A percentile compares a stretch with the other conserved stretches of the same genome.
Evolutionary conservation across 2,888 invertebrate species (phyloP).

Genomic region (Lucinisca nassula): DNA sequence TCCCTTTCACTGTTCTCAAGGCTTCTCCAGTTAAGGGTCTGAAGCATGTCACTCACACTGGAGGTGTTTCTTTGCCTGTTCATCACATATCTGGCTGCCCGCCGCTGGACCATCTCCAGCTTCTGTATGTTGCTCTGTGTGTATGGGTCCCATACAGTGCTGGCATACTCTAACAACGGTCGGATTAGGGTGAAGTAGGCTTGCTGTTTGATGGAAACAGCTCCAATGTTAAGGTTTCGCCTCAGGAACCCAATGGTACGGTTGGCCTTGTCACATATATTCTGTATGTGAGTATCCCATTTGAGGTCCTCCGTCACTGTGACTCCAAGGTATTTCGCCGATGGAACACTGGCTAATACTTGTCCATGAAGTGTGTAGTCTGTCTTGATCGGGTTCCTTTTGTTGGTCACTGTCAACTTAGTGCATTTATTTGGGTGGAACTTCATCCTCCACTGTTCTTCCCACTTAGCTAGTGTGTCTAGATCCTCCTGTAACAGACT

Average conservation of each 20-base stretch:
- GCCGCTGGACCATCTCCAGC: constrained; percentile 10
- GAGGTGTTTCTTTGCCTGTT: too few relatives aligned
- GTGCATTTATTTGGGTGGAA: constrained; percentile 35
- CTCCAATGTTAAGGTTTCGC: constrained; percentile 19
- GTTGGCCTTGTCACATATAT: constrained; percentile 26
- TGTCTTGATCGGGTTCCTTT: not conserved
- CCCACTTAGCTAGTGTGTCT: constrained; percentile 20
- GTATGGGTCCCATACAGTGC: constrained; percentile 18
- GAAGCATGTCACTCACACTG: too few relatives aligned
- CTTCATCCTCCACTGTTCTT: constrained; percentile 9
- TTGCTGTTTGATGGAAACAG: constrained; percentile 1
- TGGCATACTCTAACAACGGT: not conserved
- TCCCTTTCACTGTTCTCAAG: too few relatives aligned
- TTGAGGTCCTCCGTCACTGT: constrained; percentile 32
- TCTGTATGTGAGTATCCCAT: constrained; percentile 39
- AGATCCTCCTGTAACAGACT: constrained; percentile 6
- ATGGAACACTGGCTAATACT: constrained; percentile 15
- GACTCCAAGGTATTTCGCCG: constrained; percentile 28
- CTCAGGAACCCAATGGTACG: constrained; percentile 34
- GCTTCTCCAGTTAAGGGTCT: too few relatives aligned
- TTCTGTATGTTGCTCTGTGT: not conserved
- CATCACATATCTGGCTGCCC: constrained; percentile 16
- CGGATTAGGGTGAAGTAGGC: constrained; percentile 5
- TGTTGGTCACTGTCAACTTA: constrained; percentile 7
- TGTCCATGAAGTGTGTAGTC: constrained; percentile 4